Evolutionary conservation across 2,113 vertebrate genomes (phyloP), one percentile per base, ranked within the genome.

Genomic region (Sorex araneus): DNA sequence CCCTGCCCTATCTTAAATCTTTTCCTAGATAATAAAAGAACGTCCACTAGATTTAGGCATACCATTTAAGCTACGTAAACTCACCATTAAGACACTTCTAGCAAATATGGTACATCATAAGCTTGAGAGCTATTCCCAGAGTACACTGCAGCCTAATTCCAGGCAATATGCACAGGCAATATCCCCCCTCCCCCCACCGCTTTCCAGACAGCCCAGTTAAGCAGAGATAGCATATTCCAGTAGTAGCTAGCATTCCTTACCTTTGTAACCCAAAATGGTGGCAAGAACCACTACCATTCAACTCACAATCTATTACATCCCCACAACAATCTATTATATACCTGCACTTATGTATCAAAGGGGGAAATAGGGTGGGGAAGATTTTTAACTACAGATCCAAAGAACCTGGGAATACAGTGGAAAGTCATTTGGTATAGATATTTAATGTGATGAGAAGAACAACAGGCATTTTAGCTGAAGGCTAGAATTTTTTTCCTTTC

Each of bases 11-110:
- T 77, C 30, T 80, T 84, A 71, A 87, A 69, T 67, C 90, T 82
- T 57, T 84, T 86, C 87, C 89, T 86, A 81, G 90, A 63, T n/a
- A 75, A 5, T 69, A n/a, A 87, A 94, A 95, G 47, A 34, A 75
- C 23, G 76, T 87, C 89, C 77, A 87, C 75, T 86, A 92, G 82
- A 92, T 50, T 64, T 63, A 91, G 54, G 75, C 43, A 92, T 3
- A 82, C 10, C 40, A 36, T 84, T 83, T 85, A 81, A 75, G 23
- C 18, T 79, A 1, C 95, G 34, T 90, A 89, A 89, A 84, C 1
- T 76, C 63, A 85, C 30, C 30, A 79, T 64, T 80, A 83, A 40
- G 19, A 90, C 92, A 95, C 91, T 73, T 83, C 36, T 79, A 34
- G 34, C 74, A 74, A 69, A 45, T 25, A 23, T 69, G 91, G 30